Evolutionary conservation across 2,888 invertebrate genomes (phyloP).

Genomic region (Ophonus ardosiacus): DNA sequence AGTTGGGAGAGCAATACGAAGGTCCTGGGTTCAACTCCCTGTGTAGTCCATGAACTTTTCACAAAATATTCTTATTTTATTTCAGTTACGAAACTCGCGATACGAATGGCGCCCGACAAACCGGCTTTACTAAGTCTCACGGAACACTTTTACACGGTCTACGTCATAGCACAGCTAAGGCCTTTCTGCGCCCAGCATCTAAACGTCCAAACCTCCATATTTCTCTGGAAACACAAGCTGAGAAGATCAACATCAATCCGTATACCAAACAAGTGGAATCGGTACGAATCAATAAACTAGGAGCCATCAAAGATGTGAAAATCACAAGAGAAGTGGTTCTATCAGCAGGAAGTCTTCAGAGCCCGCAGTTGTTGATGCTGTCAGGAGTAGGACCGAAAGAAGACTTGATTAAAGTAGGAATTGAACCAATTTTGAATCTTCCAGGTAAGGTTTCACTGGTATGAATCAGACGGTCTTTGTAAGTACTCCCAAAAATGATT

Average conservation of each 20-base stretch:
- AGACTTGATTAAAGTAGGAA: constrained; percentile 80
- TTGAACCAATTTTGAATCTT: constrained; percentile 79
- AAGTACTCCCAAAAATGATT: too few species aligned
- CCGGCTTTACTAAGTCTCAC: constrained; percentile 87
- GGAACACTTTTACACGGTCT: constrained; percentile 88
- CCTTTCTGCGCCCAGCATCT: constrained; percentile 83
- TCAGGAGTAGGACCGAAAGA: constrained; percentile 87
- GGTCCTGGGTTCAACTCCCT: too few species aligned
- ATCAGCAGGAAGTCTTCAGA: constrained; percentile 89
- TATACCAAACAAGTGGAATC: constrained; percentile 81
- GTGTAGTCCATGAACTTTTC: too few species aligned
- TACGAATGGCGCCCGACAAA: constrained; percentile 87
- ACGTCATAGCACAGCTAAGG: constrained; percentile 91
- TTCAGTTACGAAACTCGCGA: constrained; percentile 81
- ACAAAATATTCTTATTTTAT: background rate
- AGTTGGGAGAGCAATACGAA: too few species aligned
- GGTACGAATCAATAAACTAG: constrained; percentile 81
- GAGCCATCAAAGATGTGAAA: constrained; percentile 76
- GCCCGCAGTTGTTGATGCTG: constrained; percentile 91
- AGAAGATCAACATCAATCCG: constrained; percentile 82
- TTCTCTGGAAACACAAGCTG: constrained; percentile 82
- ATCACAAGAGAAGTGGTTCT: constrained; percentile 89
- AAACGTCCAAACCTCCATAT: constrained; percentile 86
- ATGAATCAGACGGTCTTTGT: too few species aligned
- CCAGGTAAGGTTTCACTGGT: background rate